A percentile compares a stretch with the other conserved stretches of the same genome.
phyloP scores from a whole-genome alignment of 1,140 invertebrate genomes.

The Drosophila pseudoobscura region DNA sequence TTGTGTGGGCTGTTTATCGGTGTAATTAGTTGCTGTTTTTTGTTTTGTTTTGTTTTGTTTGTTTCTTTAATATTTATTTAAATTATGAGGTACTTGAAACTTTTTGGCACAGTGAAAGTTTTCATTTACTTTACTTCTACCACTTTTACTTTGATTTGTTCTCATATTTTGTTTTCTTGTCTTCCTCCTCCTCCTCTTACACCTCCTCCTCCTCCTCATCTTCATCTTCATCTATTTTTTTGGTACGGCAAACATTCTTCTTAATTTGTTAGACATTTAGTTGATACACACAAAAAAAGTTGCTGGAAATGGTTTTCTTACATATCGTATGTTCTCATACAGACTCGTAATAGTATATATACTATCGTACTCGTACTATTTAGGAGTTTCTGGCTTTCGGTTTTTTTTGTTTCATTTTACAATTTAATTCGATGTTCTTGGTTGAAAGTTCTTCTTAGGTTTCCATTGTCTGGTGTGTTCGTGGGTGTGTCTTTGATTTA shows the following conservation, averaged over 20 bases:
- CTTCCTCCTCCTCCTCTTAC: conserved; percentile 11
- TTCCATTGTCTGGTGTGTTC: conserved; percentile 12
- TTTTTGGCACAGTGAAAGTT: conserved; percentile 84
- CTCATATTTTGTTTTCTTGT: conserved; percentile 32
- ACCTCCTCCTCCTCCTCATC: not conserved
- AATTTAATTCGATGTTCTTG: conserved; percentile 83
- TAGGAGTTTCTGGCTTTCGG: not conserved
- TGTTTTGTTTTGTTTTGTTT: conserved; percentile 35
- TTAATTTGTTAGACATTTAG: conserved; percentile 52
- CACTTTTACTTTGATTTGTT: conserved; percentile 62
- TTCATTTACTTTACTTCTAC: conserved; percentile 69
- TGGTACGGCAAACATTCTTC: conserved; percentile 65
- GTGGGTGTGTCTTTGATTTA: conserved; percentile 4
- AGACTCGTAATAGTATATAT: too few relatives aligned
- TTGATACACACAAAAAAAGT: conserved; percentile 33
- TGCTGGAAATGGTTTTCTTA: too few relatives aligned
- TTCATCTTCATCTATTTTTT: conserved; percentile 37
- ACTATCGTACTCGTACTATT: too few relatives aligned
- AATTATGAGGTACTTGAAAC: conserved; percentile 83
- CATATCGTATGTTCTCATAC: too few relatives aligned
- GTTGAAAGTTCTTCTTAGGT: conserved; percentile 59
- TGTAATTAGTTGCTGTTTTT: conserved; percentile 30
- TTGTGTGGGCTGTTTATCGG: conserved; percentile 29
- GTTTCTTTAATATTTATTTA: conserved; percentile 72
- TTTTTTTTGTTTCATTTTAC: conserved; percentile 65